Evolutionary conservation across 1,140 invertebrate species (phyloP).

Genomic region (Limonius californicus): DNA sequence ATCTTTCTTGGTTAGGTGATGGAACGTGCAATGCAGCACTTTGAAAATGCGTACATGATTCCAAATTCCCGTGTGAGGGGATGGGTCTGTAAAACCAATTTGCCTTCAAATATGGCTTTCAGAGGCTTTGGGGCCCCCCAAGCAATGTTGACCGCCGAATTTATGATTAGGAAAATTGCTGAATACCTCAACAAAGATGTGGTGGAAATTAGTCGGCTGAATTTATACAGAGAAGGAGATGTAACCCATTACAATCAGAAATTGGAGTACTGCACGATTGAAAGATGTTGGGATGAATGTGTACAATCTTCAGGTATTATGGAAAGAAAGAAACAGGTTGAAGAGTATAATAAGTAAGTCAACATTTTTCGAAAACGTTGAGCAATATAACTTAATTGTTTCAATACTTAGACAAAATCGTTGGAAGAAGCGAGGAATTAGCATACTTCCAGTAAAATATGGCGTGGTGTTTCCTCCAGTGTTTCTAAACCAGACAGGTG

Average conservation of each 20-base stretch:
- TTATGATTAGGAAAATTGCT: slow-evolving; percentile 73
- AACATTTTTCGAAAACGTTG: background rate
- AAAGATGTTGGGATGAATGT: slow-evolving; percentile 82
- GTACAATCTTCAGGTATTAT: slow-evolving; percentile 62
- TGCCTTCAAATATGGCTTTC: slow-evolving; percentile 88
- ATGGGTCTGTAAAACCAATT: slow-evolving; percentile 63
- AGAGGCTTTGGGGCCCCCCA: slow-evolving; percentile 87
- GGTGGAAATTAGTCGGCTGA: slow-evolving; percentile 55
- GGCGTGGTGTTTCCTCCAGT: slow-evolving; percentile 79
- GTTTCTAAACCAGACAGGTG: slow-evolving; percentile 85
- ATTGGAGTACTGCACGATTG: slow-evolving; percentile 70
- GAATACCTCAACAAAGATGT: slow-evolving; percentile 61
- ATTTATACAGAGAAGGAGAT: slow-evolving; percentile 80
- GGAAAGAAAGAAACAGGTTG: slow-evolving; percentile 57
- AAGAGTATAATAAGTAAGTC: slow-evolving; percentile 68
- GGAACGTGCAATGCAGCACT: slow-evolving; percentile 74
- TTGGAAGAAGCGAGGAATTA: slow-evolving; percentile 85
- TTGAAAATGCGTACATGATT: slow-evolving; percentile 75
- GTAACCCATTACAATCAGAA: slow-evolving; percentile 75
- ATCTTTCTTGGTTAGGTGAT: slow-evolving; percentile 55
- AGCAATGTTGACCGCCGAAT: slow-evolving; percentile 82
- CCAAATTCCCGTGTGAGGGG: slow-evolving; percentile 21
- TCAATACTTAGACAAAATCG: slow-evolving; percentile 59
- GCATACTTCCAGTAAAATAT: slow-evolving; percentile 85
- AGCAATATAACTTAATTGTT: background rate